These are phyloP conservation scores for Cataglyphis altisquamis DNA, from an alignment of 2,888 invertebrate species.

Conservation along the genomic window DNA sequence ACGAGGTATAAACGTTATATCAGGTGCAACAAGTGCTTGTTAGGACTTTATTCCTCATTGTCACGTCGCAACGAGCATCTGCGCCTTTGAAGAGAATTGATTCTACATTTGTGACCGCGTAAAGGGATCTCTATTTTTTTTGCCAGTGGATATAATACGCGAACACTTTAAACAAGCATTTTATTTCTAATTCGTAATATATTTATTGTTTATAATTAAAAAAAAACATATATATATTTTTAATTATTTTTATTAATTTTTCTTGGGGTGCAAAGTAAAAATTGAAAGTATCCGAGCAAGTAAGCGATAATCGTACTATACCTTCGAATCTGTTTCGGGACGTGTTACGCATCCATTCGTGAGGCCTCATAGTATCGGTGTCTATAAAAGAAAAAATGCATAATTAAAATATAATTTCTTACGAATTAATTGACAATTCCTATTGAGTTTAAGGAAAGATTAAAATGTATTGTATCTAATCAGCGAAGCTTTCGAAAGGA, in stretches of 20 bases:
- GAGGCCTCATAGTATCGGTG: constrained; percentile 59
- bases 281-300: background rate
- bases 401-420: background rate
- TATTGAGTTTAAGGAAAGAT: background rate
- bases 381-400: constrained; percentile 53
- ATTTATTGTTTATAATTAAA: background rate
- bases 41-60: constrained; percentile 61
- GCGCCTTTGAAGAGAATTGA: constrained; percentile 24
- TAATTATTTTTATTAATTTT: background rate
- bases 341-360: constrained; percentile 56
- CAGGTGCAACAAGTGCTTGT: constrained; percentile 68
- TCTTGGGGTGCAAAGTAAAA: background rate
- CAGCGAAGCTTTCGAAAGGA: background rate
- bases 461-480: background rate
- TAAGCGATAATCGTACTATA: constrained; percentile 56
- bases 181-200: background rate
- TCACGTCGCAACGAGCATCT: constrained; percentile 41
- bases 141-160: background rate
- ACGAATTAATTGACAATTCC: background rate
- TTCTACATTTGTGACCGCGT: background rate
- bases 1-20: constrained; percentile 30
- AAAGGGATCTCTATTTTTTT: constrained; percentile 1
- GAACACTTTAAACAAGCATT: background rate
- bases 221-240: background rate
- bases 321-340: constrained; percentile 62